Evolutionary conservation across 2,797 vertebrate species (phyloP).

Genomic region (Macropus fuliginosus): DNA sequence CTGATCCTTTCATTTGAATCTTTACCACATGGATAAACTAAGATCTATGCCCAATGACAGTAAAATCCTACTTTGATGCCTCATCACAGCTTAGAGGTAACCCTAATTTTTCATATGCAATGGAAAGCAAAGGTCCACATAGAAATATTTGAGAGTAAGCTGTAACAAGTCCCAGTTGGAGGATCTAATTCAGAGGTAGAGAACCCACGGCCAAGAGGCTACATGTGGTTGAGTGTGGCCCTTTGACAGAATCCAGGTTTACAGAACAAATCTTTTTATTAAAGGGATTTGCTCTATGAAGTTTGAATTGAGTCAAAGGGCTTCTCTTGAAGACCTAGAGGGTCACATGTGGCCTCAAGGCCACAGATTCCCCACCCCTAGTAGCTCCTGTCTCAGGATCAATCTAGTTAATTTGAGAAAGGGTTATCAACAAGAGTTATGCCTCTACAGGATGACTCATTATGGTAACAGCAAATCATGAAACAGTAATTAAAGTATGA

Average conservation of each 20-base stretch:
- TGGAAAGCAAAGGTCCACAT: background rate
- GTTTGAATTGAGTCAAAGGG: too few species aligned
- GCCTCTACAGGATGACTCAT: background rate
- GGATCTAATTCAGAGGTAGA: background rate
- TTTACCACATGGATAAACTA: constrained; percentile 58
- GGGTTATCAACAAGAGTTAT: background rate
- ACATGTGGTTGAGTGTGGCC: too few species aligned
- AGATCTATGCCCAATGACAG: background rate
- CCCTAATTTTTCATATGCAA: background rate
- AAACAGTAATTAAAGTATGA: background rate
- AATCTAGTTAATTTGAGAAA: background rate
- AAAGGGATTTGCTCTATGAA: too few species aligned
- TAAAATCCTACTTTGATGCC: background rate
- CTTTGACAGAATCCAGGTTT: too few species aligned
- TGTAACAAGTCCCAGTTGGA: background rate
- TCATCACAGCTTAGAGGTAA: background rate
- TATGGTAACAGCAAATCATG: background rate
- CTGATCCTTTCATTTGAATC: constrained; percentile 63
- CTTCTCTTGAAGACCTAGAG: too few species aligned
- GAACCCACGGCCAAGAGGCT: too few species aligned
- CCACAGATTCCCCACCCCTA: too few species aligned
- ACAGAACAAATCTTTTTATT: too few species aligned
- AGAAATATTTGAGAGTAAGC: background rate
- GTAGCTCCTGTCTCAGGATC: background rate
- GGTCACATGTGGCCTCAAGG: too few species aligned